Conservation (phyloP, 2,888 invertebrate genomes). For the Leucophenga maculata region DNA sequence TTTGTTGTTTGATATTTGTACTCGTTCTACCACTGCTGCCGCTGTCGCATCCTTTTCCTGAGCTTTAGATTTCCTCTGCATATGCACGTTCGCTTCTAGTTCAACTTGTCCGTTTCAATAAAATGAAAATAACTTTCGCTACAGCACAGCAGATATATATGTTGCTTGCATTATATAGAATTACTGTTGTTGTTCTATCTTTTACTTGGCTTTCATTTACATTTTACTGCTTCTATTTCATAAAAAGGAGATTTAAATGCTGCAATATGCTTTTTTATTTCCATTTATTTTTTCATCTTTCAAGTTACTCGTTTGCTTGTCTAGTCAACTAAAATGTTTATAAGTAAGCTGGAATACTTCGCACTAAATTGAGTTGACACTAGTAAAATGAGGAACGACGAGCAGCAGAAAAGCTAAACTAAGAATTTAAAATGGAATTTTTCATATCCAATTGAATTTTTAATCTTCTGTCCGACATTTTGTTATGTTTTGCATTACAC, state of each 20-base stretch:
- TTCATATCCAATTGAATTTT: conserved; percentile 1
- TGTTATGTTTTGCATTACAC: neutral
- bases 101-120: conserved; percentile 52
- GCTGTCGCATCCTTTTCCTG: neutral
- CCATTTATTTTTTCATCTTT: neutral
- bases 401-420: neutral
- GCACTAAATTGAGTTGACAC: conserved; percentile 47
- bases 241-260: conserved; percentile 8
- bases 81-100: conserved; percentile 46
- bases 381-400: conserved; percentile 10
- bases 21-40: neutral
- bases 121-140: conserved; percentile 28
- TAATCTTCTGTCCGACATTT: neutral
- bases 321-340: conserved; percentile 15
- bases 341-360: conserved; percentile 32
- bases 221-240: neutral
- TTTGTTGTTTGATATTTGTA: conserved; percentile 9
- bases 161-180: neutral
- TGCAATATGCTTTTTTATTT: neutral
- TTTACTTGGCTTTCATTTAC: neutral
- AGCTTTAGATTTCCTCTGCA: conserved; percentile 31
- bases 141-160: conserved; percentile 9
- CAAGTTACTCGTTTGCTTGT: conserved; percentile 17
- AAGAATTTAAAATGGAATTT: neutral
- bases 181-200: too few species aligned